phyloP scores from a whole-genome alignment of 92 coral and sea anemone genomes.

The Porites cylindrica region DNA sequence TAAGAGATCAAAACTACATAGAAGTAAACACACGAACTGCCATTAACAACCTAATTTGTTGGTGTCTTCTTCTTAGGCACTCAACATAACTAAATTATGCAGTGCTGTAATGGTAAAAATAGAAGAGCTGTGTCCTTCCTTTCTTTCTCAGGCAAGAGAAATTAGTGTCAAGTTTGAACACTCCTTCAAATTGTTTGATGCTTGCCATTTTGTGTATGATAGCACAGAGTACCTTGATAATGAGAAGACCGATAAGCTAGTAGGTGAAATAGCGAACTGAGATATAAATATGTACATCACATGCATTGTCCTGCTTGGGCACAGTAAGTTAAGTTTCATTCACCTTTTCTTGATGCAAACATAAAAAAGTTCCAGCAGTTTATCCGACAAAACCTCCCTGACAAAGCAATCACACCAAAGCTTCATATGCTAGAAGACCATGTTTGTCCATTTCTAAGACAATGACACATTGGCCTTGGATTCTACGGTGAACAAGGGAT shows the following conservation, averaged over 20 bases:
- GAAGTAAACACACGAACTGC: too few relatives aligned
- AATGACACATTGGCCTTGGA: slow-evolving; percentile 50
- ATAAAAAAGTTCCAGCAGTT: neutral
- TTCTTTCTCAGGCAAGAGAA: slow-evolving; percentile 41
- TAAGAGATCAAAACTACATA: too few relatives aligned
- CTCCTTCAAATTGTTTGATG: slow-evolving; percentile 26
- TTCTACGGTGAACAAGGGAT: slow-evolving; percentile 14
- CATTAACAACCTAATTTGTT: too few relatives aligned
- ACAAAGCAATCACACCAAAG: slow-evolving; percentile 8
- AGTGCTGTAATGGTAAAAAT: neutral
- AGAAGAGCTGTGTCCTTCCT: slow-evolving; percentile 37
- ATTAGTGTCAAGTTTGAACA: slow-evolving; percentile 35
- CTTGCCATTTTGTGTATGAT: slow-evolving; percentile 48
- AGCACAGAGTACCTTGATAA: slow-evolving; percentile 30
- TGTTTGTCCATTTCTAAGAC: slow-evolving; percentile 37
- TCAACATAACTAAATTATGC: too few relatives aligned
- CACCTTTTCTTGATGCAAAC: slow-evolving; percentile 14
- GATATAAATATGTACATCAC: too few relatives aligned
- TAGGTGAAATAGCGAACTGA: neutral
- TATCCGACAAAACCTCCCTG: slow-evolving; percentile 19
- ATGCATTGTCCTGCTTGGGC: too few relatives aligned
- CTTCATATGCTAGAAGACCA: slow-evolving; percentile 43
- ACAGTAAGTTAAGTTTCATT: too few relatives aligned
- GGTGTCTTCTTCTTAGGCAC: too few relatives aligned
- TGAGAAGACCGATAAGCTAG: slow-evolving; percentile 34